A percentile compares a stretch with the other conserved stretches of the same genome.
Evolutionary conservation across 2,888 invertebrate genomes (phyloP).

Genomic region (Tipula lateralis): DNA sequence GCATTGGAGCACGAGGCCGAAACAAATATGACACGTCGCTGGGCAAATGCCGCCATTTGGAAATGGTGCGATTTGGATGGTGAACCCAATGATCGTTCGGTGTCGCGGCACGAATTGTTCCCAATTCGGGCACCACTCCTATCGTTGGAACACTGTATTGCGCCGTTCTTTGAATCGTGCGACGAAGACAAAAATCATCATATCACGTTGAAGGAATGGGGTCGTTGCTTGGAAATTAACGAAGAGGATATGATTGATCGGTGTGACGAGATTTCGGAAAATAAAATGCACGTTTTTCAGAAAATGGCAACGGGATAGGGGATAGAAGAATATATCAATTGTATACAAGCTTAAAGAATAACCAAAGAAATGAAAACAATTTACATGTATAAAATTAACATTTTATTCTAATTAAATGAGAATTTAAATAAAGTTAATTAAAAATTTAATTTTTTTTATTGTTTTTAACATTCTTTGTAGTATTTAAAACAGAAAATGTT

Average conservation of each 20-base stretch:
- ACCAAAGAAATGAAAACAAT: neutral
- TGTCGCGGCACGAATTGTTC: constrained; percentile 92
- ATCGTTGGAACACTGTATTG: constrained; percentile 95
- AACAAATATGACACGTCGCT: constrained; percentile 73
- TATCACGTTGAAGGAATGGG: constrained; percentile 91
- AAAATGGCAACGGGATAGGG: neutral
- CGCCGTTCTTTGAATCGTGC: constrained; percentile 89
- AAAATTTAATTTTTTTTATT: neutral
- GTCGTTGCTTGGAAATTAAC: constrained; percentile 75
- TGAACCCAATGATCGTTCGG: constrained; percentile 81
- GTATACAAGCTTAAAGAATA: neutral
- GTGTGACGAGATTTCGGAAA: neutral
- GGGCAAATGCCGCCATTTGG: constrained; percentile 94
- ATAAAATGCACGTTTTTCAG: neutral
- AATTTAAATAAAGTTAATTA: neutral
- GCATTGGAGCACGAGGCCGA: constrained; percentile 87
- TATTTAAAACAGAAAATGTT: neutral
- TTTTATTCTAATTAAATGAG: neutral
- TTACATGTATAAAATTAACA: neutral
- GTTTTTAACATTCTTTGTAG: neutral
- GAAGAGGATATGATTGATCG: constrained; percentile 48
- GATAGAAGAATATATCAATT: neutral
- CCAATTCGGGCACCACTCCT: constrained; percentile 92
- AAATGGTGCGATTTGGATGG: constrained; percentile 97
- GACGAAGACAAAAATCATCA: constrained; percentile 85